A percentile compares a stretch with the other conserved stretches of the same genome.
Conservation (phyloP, 2,888 invertebrate species). For the Polyommatus iphigenia region DNA sequence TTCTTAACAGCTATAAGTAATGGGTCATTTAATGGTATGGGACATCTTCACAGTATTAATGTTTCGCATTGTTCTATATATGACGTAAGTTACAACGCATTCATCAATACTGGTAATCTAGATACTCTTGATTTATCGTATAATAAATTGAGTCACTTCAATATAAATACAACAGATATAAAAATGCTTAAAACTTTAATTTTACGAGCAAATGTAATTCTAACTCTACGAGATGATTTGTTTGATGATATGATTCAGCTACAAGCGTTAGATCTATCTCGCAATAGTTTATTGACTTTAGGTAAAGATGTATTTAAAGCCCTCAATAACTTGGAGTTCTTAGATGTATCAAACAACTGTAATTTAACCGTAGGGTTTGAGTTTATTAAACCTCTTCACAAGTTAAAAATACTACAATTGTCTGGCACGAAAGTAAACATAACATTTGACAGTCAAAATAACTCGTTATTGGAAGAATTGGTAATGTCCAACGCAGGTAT, state of each 20-base stretch:
- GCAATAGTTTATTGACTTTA: constrained; percentile 50
- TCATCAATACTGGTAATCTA: constrained; percentile 51
- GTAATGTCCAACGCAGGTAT: constrained; percentile 50
- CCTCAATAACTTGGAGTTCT: constrained; percentile 46
- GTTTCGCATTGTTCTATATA: constrained; percentile 54
- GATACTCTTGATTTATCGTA: constrained; percentile 58
- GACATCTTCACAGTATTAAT: constrained; percentile 52
- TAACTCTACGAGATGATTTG: constrained; percentile 43
- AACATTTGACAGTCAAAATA: constrained; percentile 45
- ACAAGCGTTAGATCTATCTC: constrained; percentile 48
- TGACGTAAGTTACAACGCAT: constrained; percentile 55
- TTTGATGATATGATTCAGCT: constrained; percentile 45
- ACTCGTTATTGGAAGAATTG: constrained; percentile 45
- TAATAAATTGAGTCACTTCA: constrained; percentile 52
- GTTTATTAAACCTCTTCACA: constrained; percentile 42
- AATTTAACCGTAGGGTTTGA: constrained; percentile 47
- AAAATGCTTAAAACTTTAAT: constrained; percentile 47
- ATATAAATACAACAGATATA: constrained; percentile 54
- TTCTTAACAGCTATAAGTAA: constrained; percentile 52
- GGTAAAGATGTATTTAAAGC: constrained; percentile 46
- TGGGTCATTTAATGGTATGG: constrained; percentile 58
- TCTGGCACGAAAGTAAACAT: constrained; percentile 49
- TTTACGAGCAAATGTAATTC: constrained; percentile 56
- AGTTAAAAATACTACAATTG: constrained; percentile 48
- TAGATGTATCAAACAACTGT: constrained; percentile 60